A percentile compares a stretch with the other conserved stretches of the same genome.
Evolutionary conservation across 2,888 invertebrate species (phyloP).

Genomic region (Chaitophorus viminalis): DNA sequence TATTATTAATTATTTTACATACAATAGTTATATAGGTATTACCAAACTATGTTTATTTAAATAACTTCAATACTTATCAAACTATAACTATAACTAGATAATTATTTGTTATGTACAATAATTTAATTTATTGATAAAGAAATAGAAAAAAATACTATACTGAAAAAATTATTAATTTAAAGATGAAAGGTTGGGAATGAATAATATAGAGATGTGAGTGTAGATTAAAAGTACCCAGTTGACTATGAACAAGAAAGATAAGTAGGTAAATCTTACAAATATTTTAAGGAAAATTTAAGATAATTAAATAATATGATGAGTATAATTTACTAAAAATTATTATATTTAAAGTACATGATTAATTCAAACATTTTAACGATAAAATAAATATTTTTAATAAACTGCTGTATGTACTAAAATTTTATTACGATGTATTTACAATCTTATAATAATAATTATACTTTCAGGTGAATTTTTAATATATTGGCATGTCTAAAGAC

Average conservation of each 20-base stretch:
- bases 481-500: conserved; percentile 40
- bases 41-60: background rate
- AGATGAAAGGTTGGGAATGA: background rate
- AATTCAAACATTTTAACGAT: background rate
- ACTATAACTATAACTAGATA: too few species aligned
- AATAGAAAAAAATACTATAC: background rate
- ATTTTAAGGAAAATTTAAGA: background rate
- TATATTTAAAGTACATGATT: background rate
- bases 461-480: conserved; percentile 11
- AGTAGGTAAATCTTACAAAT: background rate
- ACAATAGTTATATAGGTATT: background rate
- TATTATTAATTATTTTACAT: background rate
- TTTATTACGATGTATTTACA: too few species aligned
- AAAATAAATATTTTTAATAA: background rate
- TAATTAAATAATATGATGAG: background rate
- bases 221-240: background rate
- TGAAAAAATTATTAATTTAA: background rate
- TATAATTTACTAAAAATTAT: background rate
- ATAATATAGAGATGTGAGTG: background rate
- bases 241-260: too few species aligned
- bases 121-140: too few species aligned
- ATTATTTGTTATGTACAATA: too few species aligned
- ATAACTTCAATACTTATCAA: background rate
- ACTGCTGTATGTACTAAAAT: background rate
- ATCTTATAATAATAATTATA: background rate